Percentiles rank a stretch among this genome's conserved stretches.
phyloP scores from a whole-genome alignment of 2,113 vertebrate species.

The Cavia porcellus region DNA sequence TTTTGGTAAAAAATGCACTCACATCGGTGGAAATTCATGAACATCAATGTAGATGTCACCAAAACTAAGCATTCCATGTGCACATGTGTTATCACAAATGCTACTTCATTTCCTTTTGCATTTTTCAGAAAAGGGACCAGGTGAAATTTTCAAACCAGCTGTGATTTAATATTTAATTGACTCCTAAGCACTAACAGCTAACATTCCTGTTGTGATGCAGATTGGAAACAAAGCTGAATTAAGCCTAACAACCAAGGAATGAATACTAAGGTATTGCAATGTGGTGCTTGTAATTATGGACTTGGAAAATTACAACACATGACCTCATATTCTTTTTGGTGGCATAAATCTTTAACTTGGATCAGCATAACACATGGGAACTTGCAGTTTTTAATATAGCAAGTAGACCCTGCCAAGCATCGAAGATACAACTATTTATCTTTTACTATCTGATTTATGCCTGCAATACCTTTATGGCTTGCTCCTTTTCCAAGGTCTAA shows the following conservation, averaged over 20 bases:
- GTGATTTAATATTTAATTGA: slow-evolving; percentile 72
- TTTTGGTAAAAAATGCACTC: background rate
- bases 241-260: background rate
- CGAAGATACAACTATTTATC: slow-evolving; percentile 9
- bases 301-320: slow-evolving; percentile 42
- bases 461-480: background rate
- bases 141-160: slow-evolving; percentile 9
- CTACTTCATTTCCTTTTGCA: background rate
- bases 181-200: slow-evolving; percentile 33
- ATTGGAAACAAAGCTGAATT: slow-evolving; percentile 62
- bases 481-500: background rate
- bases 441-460: background rate
- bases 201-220: slow-evolving; percentile 45
- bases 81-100: background rate
- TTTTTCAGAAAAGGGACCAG: slow-evolving; percentile 14
- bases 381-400: background rate
- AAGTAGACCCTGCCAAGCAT: background rate
- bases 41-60: background rate
- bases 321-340: slow-evolving; percentile 25
- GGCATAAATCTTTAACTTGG: slow-evolving; percentile 14
- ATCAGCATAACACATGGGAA: slow-evolving; percentile 9
- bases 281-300: background rate
- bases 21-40: background rate
- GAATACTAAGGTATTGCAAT: background rate
- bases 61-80: background rate